Base-by-base conservation (phyloP, 2,797 vertebrate species). In the Spinibarbus caldwelli region DNA sequence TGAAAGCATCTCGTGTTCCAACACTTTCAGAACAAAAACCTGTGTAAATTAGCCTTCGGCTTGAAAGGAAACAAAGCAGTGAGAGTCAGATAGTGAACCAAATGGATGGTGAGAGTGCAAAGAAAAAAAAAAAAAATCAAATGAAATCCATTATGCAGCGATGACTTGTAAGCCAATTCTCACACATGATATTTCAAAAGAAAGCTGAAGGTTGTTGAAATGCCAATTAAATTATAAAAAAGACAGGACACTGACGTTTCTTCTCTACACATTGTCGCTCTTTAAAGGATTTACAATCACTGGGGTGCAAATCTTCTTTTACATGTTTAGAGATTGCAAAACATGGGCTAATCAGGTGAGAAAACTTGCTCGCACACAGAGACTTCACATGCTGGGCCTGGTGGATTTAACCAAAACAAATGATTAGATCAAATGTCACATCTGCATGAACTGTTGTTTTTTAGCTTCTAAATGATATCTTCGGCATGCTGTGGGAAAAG, bases 1-100 rank as follows among this genome's bases (percentile, higher is more conserved):
- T 88, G 89, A 93, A 93, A 94, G 91, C 93, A 94, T 93, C 89
- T 88, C 84, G 88, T 92, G 49, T 81, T 81, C 34, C 6, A 86
- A 91, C 91, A 91, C 93, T 91, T 89, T 88, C 29, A 90, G 89
- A 87, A 86, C 86, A 87, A 87, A 91, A 92, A 29, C 87, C 90
- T 90, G 90, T 92, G 93, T 92, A 92, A 93, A 93, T 90, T 6
- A 78, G 34, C 73, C 79, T 85, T 77, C 9, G 47, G 68, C 78
- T 62, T 76, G 31, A 2, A 90, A 82, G 82, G 84, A 89, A 90
- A 90, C 78, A 78, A 91, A 92, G 15, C 17, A 36, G 73, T 19
- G 5, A n/a, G 67, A 47, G 70, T 47, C 31, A 64, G 57, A 29
- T 45, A 64, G 41, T 14, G n/a, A 49, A 76, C 29, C 41, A 64